These are phyloP conservation scores for Eptesicus fuscus DNA, from an alignment of 2,113 vertebrate genomes.

Conservation along the genomic window DNA sequence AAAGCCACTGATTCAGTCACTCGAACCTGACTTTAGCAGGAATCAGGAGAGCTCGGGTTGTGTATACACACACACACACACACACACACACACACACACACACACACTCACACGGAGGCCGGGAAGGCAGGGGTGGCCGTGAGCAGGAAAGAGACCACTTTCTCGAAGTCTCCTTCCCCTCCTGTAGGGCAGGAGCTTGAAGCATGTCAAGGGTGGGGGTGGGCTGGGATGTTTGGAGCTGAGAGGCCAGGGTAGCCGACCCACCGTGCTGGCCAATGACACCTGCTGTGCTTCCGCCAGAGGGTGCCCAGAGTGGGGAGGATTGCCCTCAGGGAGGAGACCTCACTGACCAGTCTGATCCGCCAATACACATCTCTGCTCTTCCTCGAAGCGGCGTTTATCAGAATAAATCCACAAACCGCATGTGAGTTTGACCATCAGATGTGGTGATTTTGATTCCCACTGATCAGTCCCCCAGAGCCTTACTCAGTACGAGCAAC, in stretches of 20 bases:
- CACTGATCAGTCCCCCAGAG: not conserved
- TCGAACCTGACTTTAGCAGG: not conserved
- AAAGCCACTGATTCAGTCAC: not conserved
- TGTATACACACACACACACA: no score
- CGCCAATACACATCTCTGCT: no score
- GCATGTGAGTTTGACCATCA: not conserved
- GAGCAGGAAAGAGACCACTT: not conserved
- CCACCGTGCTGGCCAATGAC: not conserved
- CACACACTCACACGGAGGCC: fast-evolving
- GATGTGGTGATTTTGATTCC: not conserved
- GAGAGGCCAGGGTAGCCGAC: not conserved
- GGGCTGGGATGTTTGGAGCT: not conserved
- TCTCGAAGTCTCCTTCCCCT: not conserved
- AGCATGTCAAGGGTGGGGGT: not conserved
- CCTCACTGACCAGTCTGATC: not conserved
- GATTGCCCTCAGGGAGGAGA: not conserved
- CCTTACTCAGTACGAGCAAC: not conserved
- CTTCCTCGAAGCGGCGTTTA: not conserved
- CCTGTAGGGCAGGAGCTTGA: not conserved
- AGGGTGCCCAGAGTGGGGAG: not conserved
- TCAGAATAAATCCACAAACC: not conserved
- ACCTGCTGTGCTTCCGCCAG: not conserved
- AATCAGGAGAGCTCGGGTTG: not conserved
- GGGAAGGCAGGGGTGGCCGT: not conserved
- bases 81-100: not conserved